Percentiles rank a stretch among this genome's conserved stretches.
Evolutionary conservation across 2,113 vertebrate genomes (phyloP).

Genomic region (Herpailurus yagouaroundi): DNA sequence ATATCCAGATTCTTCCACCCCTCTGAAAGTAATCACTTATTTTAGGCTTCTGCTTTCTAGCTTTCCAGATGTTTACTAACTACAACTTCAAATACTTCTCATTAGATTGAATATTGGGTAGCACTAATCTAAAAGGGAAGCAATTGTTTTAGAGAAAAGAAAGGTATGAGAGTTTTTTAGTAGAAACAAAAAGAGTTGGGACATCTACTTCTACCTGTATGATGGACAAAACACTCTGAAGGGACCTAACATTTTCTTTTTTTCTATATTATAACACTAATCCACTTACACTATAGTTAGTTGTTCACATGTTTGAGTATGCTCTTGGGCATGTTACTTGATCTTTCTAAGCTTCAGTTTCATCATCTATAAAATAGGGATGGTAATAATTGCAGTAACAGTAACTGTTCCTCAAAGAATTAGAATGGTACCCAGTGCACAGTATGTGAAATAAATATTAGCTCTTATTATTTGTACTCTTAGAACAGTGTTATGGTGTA

Average conservation of each 20-base stretch:
- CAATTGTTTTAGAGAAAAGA: neutral
- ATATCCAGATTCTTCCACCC: neutral
- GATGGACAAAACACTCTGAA: neutral
- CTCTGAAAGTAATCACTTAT: neutral
- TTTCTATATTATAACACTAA: neutral
- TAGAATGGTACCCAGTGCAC: neutral
- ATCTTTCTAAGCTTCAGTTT: neutral
- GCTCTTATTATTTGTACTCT: neutral
- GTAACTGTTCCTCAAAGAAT: neutral
- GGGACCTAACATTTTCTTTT: neutral
- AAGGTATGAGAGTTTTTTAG: neutral
- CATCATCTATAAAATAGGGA: neutral
- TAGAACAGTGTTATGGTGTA: neutral
- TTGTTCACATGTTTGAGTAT: neutral
- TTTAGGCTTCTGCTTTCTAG: neutral
- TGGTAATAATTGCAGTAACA: neutral
- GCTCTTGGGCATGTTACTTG: neutral
- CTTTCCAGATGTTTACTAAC: neutral
- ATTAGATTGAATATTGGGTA: neutral
- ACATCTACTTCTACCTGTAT: neutral
- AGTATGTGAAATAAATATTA: neutral
- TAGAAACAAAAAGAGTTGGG: neutral
- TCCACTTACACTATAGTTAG: neutral
- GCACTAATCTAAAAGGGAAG: neutral
- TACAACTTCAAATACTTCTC: conserved; percentile 8